Percentiles rank a stretch among this genome's conserved stretches.
Conservation (phyloP, 2,888 invertebrate species). For the Oithona nana region DNA sequence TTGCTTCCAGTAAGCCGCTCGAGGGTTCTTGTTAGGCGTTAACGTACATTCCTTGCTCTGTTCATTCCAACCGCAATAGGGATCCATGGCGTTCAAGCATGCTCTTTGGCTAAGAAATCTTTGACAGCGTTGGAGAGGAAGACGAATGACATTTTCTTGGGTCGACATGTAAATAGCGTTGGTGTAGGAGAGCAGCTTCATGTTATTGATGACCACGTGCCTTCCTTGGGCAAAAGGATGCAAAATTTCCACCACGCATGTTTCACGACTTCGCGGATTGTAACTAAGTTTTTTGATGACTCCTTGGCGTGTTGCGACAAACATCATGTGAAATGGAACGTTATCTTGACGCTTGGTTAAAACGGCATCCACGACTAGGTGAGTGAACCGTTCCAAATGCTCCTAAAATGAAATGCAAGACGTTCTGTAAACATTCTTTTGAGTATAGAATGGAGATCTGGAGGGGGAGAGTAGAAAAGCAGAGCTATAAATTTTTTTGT, state of each 20-base stretch:
- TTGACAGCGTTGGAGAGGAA: constrained; percentile 56
- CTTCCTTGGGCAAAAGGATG: constrained; percentile 38
- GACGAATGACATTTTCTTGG: constrained; percentile 42
- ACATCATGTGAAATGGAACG: constrained; percentile 47
- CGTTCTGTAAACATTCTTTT: too few species aligned
- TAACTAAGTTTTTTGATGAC: constrained; percentile 59
- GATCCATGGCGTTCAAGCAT: constrained; percentile 68
- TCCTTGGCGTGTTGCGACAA: constrained; percentile 54
- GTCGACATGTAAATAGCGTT: constrained; percentile 59
- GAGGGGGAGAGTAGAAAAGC: too few species aligned
- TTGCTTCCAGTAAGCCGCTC: constrained; percentile 52
- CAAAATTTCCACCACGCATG: constrained; percentile 75
- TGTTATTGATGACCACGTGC: constrained; percentile 17
- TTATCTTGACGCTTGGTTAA: constrained; percentile 41
- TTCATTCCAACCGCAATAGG: constrained; percentile 86
- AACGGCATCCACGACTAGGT: constrained; percentile 56
- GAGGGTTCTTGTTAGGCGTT: constrained; percentile 42
- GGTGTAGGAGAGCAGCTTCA: constrained; percentile 46
- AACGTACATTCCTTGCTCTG: constrained; percentile 48
- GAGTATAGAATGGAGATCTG: too few species aligned
- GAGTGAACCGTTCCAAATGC: constrained; percentile 23
- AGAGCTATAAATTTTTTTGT: too few species aligned
- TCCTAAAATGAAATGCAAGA: too few species aligned
- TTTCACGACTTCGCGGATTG: constrained; percentile 44
- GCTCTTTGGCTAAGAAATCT: constrained; percentile 42